Evolutionary conservation across 2,113 vertebrate species (phyloP).

Genomic region (Entomyzon cyanotis): DNA sequence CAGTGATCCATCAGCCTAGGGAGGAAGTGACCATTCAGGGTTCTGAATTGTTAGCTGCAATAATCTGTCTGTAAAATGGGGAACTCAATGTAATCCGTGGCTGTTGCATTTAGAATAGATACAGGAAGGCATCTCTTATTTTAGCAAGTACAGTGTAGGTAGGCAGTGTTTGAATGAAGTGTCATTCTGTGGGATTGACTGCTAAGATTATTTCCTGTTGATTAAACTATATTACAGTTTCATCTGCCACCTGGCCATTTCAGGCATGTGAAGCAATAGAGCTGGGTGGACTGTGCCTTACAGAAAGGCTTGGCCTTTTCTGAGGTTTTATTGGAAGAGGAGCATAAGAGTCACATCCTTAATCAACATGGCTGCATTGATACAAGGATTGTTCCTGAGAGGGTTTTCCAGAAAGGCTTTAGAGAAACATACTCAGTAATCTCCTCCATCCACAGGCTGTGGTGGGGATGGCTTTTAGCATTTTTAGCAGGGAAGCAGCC

Average conservation of each 20-base stretch:
- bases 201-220: constrained; percentile 4
- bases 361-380: not conserved
- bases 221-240: not conserved
- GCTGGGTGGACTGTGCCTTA: not conserved
- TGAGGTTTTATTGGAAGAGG: not conserved
- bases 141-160: not conserved
- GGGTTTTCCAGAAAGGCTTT: not conserved
- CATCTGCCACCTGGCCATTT: not conserved
- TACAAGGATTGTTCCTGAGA: not conserved
- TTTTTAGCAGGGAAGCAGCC: not conserved
- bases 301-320: not conserved
- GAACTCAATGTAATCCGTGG: not conserved
- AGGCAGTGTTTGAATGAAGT: not conserved
- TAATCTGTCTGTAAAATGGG: not conserved
- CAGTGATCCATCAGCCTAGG: not conserved
- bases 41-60: not conserved
- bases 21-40: not conserved
- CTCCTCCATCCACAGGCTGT: not conserved
- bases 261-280: not conserved
- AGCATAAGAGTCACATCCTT: not conserved
- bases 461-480: not conserved
- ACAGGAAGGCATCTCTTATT: not conserved
- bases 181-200: not conserved
- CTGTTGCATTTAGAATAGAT: not conserved
- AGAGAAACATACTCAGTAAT: not conserved